phyloP scores from a whole-genome alignment of 2,113 vertebrate species.

The Cottus gobio region DNA sequence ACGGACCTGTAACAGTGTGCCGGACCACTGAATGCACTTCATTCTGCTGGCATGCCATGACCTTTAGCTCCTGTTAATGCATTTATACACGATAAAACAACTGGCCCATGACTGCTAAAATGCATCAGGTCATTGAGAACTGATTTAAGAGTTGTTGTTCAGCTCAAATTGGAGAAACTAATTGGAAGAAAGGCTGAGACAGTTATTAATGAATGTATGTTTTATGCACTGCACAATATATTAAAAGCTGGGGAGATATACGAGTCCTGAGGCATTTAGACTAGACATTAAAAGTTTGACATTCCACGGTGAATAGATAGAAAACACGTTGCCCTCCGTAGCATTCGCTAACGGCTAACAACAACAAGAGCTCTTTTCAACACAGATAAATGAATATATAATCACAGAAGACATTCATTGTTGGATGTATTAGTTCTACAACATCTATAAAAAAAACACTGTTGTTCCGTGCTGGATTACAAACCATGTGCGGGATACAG shows the following conservation, averaged over 20 bases:
- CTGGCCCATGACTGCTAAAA: constrained; percentile 46
- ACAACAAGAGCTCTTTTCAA: background rate
- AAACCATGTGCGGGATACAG: background rate
- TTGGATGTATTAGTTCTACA: background rate
- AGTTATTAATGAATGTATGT: constrained; percentile 25
- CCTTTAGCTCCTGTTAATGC: constrained; percentile 60
- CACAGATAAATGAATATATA: background rate
- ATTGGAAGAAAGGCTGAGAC: constrained; percentile 37
- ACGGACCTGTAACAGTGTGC: constrained; percentile 31
- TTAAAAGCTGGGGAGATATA: constrained; percentile 1
- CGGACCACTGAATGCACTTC: constrained; percentile 45
- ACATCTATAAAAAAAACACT: background rate
- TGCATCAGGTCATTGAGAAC: constrained; percentile 36
- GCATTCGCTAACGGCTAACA: background rate
- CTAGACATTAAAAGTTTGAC: background rate
- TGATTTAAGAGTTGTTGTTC: constrained; percentile 44
- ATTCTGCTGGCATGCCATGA: constrained; percentile 50
- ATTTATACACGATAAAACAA: constrained; percentile 61
- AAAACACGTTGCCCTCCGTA: background rate
- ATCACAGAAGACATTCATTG: background rate
- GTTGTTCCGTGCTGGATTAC: background rate
- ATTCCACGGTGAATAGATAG: background rate
- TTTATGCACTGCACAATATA: background rate
- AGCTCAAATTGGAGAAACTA: constrained; percentile 1
- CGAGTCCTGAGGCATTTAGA: background rate